These are phyloP conservation scores for Eupithecia abbreviata DNA, from an alignment of 2,888 invertebrate genomes.

Conservation along the genomic window DNA sequence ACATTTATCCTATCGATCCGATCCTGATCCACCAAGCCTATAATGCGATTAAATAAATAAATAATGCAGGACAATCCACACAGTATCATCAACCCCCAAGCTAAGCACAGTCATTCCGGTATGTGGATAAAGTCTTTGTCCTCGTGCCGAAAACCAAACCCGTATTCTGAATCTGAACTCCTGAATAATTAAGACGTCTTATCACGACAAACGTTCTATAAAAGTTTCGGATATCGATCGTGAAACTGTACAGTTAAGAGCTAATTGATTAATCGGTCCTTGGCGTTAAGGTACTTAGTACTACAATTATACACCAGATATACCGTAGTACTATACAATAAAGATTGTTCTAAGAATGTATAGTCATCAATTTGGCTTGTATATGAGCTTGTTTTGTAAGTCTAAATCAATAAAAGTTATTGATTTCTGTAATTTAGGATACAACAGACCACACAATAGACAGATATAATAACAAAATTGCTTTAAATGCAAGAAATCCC, in stretches of 20 bases:
- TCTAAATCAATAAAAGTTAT: background rate
- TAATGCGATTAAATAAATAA: background rate
- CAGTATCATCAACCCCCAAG: too few species aligned
- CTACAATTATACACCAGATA: background rate
- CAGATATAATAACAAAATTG: slow-evolving; percentile 19
- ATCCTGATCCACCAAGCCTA: slow-evolving; percentile 47
- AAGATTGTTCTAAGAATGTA: background rate
- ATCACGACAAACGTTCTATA: background rate
- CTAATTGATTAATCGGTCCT: background rate
- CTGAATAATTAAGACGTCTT: background rate
- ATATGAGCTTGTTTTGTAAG: background rate
- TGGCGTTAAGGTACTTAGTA: background rate
- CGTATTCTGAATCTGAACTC: background rate
- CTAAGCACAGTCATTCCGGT: slow-evolving; percentile 32
- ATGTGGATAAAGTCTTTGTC: background rate
- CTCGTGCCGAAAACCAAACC: background rate
- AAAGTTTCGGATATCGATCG: background rate
- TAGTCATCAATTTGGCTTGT: background rate
- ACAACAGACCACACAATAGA: background rate
- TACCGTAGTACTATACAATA: background rate
- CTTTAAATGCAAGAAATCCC: slow-evolving; percentile 18
- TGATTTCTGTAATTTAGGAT: background rate
- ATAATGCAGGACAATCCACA: too few species aligned
- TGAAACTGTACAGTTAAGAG: background rate
- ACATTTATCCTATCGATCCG: slow-evolving; percentile 47